Conservation (phyloP, 1,140 invertebrate genomes). For the Aphidius ervi region DNA sequence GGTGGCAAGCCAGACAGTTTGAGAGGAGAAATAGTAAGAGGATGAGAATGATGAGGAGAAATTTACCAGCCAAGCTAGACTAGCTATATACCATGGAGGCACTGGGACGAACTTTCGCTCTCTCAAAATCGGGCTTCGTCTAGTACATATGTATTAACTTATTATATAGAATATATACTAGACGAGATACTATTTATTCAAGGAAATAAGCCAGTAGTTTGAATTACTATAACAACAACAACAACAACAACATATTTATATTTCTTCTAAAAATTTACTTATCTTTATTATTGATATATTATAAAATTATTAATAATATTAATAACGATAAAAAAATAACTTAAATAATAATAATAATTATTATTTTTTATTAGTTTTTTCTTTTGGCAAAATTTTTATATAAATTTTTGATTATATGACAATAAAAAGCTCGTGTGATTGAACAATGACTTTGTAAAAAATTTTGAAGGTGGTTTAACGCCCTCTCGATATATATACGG, state of each 20-base stretch:
- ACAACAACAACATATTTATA: neutral
- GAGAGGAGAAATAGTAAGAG: conserved; percentile 12
- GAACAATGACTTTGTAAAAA: neutral
- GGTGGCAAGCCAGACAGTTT: conserved; percentile 12
- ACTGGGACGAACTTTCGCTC: conserved; percentile 55
- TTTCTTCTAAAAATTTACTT: neutral
- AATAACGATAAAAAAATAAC: too few species aligned
- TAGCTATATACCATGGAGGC: conserved; percentile 41
- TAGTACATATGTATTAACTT: too few species aligned
- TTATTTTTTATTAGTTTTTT: too few species aligned
- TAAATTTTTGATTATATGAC: neutral
- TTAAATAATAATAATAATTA: too few species aligned
- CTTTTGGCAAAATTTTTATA: neutral
- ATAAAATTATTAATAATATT: too few species aligned
- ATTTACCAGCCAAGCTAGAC: conserved; percentile 21
- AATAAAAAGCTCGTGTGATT: too few species aligned
- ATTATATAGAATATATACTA: too few species aligned
- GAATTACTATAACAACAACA: too few species aligned
- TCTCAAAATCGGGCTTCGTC: conserved; percentile 29
- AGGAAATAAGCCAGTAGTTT: conserved; percentile 1
- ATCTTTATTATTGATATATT: too few species aligned
- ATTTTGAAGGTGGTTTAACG: neutral
- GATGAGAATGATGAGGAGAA: conserved; percentile 19
- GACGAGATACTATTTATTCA: conserved; percentile 13
- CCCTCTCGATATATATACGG: neutral